Evolutionary conservation across 2,113 vertebrate species (phyloP), one percentile per base, ranked within the genome.

Genomic region (Caranx melampygus): DNA sequence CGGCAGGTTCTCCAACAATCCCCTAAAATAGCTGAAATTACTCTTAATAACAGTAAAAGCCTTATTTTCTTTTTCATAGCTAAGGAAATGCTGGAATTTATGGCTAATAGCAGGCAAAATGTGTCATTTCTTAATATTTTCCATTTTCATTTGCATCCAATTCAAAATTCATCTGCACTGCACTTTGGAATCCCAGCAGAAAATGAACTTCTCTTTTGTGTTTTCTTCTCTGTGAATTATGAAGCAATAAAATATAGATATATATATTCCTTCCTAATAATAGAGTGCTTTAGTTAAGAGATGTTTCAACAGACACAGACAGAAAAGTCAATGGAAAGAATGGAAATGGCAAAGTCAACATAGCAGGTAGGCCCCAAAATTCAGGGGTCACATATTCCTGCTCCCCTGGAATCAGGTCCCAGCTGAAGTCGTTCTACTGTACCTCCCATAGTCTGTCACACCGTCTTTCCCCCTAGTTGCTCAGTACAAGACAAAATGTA

Each of bases 71-170:
- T 80, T 72, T 64, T 72, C 69, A 76, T 51, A 34, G 70, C 52
- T 20, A 77, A 65, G 73, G 77, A 80, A 87, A 86, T 59, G 65
- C 65, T 33, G 42, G 68, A 68, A 74, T 83, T 71, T 64, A 10
- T 42, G 31, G 33, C 34, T 89, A 89, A 82, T 82, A 87, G 79
- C 42, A 82, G 57, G 15, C 71, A 72, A 82, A 83, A 90, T 88
- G 66, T 70, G 74, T 34, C 52, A 66, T 75, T 91, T 84, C 66
- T 77, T 75, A 80, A 78, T 77, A 86, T 89, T 91, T 88, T 91
- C 84, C 85, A 89, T 92, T 88, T 92, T 89, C 89, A 91, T 92
- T 88, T 90, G 64, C 79, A 77, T 81, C 70, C 81, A 85, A 87
- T 90, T 88, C 83, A 62, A 67, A 85, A 88, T 72, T 86, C 74